Conservation (phyloP, 2,888 invertebrate genomes). For the Argyresthia goedartella region DNA sequence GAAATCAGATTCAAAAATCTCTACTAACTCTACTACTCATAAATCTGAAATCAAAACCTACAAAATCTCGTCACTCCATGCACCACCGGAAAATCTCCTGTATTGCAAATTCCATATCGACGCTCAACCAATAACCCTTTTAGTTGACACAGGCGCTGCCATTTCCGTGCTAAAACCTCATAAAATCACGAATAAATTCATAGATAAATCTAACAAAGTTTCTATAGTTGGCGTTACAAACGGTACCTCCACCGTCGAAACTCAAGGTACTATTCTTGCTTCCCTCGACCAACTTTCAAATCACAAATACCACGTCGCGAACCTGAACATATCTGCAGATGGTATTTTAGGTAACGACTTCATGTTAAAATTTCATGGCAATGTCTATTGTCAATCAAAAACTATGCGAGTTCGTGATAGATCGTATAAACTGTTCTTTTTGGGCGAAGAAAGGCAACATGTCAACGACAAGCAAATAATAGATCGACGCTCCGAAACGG, state of each 20-base stretch:
- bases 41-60: conserved; percentile 19
- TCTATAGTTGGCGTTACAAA: conserved; percentile 21
- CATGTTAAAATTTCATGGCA: conserved; percentile 22
- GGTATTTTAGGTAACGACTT: conserved; percentile 23
- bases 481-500: too few relatives aligned
- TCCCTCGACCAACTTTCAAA: too few relatives aligned
- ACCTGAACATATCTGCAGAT: conserved; percentile 18
- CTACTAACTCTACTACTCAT: conserved; percentile 14
- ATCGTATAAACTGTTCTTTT: conserved; percentile 9
- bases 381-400: too few relatives aligned
- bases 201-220: conserved; percentile 13
- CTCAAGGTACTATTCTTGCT: conserved; percentile 16
- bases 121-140: too few relatives aligned
- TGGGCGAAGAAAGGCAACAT: too few relatives aligned
- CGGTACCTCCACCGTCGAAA: conserved; percentile 12
- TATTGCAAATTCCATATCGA: too few relatives aligned
- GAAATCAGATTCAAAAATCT: too few relatives aligned
- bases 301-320: conserved; percentile 17
- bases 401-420: conserved; percentile 1
- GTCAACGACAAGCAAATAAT: too few relatives aligned
- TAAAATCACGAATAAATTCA: too few relatives aligned
- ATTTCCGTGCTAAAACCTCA: conserved; percentile 16
- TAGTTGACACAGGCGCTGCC: too few relatives aligned
- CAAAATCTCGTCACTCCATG: too few relatives aligned
- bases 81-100: too few relatives aligned